Evolutionary conservation across 1,140 invertebrate genomes (phyloP), one percentile per base, ranked within the genome.

Genomic region (Conopomorpha cramerella): DNA sequence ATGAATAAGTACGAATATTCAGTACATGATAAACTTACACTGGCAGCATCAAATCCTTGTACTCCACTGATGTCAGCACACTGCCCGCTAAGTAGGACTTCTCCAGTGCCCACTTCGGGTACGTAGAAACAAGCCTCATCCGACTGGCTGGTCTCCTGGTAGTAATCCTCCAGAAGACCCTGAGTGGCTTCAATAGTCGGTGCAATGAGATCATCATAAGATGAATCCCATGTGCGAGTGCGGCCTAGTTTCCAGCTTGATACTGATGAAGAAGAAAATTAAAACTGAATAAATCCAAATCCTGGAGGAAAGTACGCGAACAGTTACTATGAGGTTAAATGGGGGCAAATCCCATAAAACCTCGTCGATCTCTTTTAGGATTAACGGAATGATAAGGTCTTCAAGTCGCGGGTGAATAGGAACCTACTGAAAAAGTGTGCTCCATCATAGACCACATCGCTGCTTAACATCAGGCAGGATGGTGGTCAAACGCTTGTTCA

Each of bases 161-260:
- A 72, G 38, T 66, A 72, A 0, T 52, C 46, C 31, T 62, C 10
- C 2, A 31, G 15, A 0, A 76, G 59, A 36, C 67, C 70, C 36
- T 62, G 55, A 1, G 63, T 76, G 4, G 29, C 41, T 7, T 12
- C 27, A 2, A 76, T 46, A 1, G 59, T 32, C 0, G 28, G 25
- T 13, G 58, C 36, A 3, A 76, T 71, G 8, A 45, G 37, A 0
- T 16, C 33, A 15, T 49, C 39, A 1, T 55, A 50, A 30, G 41
- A 17, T 6, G 16, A n/a, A 8, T 41, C 51, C 0, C 66, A 42
- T 0, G 49, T 46, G 11, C 30, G 48, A 0, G 18, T 43, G 41
- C 62, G 54, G 28, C 67, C 66, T 0, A 72, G 41, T 30, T 66
- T 64, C 67, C 67, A 74, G 33, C 70, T 74, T 39, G 41, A 43